These are phyloP conservation scores for Epizoanthus ramosus DNA, from an alignment of 92 coral and sea anemone species.

Conservation along the genomic window DNA sequence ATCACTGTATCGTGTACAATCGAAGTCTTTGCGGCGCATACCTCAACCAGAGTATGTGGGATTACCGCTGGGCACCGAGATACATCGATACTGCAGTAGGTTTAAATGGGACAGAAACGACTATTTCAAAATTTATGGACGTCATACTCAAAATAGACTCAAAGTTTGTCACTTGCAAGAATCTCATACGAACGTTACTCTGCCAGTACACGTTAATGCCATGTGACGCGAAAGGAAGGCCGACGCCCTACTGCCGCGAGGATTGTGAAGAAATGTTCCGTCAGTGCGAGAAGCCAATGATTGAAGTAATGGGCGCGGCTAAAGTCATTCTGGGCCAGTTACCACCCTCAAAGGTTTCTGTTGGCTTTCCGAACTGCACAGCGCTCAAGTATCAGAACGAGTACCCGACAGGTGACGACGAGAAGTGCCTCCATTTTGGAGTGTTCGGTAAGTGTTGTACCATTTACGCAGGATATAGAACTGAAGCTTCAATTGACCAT, in stretches of 20 bases:
- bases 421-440: conserved; percentile 78
- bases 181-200: conserved; percentile 54
- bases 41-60: conserved; percentile 64
- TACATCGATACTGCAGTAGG: conserved; percentile 78
- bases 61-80: conserved; percentile 57
- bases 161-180: conserved; percentile 45
- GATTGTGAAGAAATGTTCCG: conserved; percentile 76
- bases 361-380: conserved; percentile 81
- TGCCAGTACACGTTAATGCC: conserved; percentile 81
- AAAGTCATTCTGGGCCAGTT: conserved; percentile 48
- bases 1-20: conserved; percentile 62
- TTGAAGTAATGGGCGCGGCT: conserved; percentile 80
- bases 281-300: conserved; percentile 56
- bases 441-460: conserved; percentile 71
- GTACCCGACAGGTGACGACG: conserved; percentile 28
- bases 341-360: conserved; percentile 54
- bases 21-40: conserved; percentile 51
- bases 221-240: conserved; percentile 57
- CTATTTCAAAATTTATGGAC: conserved; percentile 51
- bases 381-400: conserved; percentile 44
- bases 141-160: conserved; percentile 20
- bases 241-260: conserved; percentile 71
- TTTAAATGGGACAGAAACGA: conserved; percentile 65
- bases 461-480: too few relatives aligned
- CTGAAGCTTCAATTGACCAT: too few relatives aligned